Evolutionary conservation across 2,113 vertebrate genomes (phyloP).

Genomic region (Leptobrachium ailaonicum): DNA sequence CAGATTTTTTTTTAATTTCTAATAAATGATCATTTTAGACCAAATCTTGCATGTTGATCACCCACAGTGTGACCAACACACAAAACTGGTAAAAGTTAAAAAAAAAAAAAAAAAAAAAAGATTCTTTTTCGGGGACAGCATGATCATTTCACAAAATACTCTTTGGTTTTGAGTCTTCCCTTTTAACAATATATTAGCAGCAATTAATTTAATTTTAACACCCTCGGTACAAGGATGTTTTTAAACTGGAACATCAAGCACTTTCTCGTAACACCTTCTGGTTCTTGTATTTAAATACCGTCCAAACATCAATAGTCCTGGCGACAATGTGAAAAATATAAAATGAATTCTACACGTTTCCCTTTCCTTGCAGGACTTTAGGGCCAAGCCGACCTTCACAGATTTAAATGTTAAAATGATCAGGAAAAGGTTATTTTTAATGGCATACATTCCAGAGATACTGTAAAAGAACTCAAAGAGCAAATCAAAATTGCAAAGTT

Average conservation of each 20-base stretch:
- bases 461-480: conserved; percentile 56
- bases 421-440: conserved; percentile 81
- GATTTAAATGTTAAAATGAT: conserved; percentile 51
- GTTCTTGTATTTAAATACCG: conserved; percentile 40
- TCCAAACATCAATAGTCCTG: conserved; percentile 41
- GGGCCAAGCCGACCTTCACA: conserved; percentile 57
- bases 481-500: too few species aligned
- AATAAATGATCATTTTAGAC: too few species aligned
- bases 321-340: conserved; percentile 46
- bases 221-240: conserved; percentile 14
- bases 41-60: too few species aligned
- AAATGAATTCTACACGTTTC: background rate
- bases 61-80: too few species aligned
- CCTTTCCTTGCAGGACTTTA: conserved; percentile 55
- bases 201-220: conserved; percentile 61
- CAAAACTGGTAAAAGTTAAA: too few species aligned
- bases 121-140: too few species aligned
- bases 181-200: conserved; percentile 52
- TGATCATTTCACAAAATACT: conserved; percentile 62
- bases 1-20: too few species aligned
- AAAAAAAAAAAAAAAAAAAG: too few species aligned
- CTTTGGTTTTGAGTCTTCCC: conserved; percentile 73
- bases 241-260: too few species aligned
- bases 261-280: conserved; percentile 41
- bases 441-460: conserved; percentile 72